These are phyloP conservation scores for Uria lomvia DNA, from an alignment of 2,113 vertebrate genomes.

Conservation along the genomic window DNA sequence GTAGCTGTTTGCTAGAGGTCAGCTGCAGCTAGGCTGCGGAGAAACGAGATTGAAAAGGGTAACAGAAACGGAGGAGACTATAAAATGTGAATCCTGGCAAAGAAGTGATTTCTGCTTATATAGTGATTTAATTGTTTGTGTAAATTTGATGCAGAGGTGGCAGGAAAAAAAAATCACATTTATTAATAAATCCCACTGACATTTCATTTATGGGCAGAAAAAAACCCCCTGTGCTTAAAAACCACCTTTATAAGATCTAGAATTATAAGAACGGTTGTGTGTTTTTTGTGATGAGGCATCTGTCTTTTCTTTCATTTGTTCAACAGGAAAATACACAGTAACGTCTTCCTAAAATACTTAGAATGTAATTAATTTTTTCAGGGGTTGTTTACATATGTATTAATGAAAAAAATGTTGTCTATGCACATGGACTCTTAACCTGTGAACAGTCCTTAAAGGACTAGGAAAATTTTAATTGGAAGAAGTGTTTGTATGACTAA, in stretches of 20 bases:
- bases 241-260: background rate
- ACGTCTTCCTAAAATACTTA: background rate
- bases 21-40: background rate
- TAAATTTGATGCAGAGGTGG: background rate
- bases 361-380: background rate
- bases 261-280: background rate
- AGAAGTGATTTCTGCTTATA: background rate
- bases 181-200: background rate
- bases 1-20: background rate
- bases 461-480: background rate
- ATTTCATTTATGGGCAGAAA: background rate
- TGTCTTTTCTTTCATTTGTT: background rate
- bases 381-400: background rate
- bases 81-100: background rate
- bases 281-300: background rate
- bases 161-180: background rate
- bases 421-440: background rate
- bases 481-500: background rate
- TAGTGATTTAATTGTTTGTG: background rate
- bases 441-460: background rate
- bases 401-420: background rate
- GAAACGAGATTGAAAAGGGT: background rate
- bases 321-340: background rate
- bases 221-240: accelerated
- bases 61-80: background rate